A percentile compares a stretch with the other conserved stretches of the same genome.
These are phyloP conservation scores for Channa striata DNA, from an alignment of 2,797 vertebrate species.

Conservation along the genomic window DNA sequence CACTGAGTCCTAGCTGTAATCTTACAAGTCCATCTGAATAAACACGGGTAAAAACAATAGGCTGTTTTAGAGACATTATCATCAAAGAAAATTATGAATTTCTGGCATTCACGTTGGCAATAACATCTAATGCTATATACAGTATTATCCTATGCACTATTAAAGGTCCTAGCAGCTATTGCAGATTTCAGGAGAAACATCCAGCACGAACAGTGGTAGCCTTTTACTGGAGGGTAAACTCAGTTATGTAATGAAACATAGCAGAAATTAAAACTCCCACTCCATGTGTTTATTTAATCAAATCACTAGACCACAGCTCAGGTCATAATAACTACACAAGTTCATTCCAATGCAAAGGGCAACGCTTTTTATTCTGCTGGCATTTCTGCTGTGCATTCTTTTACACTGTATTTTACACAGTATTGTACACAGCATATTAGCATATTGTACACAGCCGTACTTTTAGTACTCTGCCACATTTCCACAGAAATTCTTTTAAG, in stretches of 20 bases:
- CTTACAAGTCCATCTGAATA: slow-evolving; percentile 13
- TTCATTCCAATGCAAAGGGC: slow-evolving; percentile 64
- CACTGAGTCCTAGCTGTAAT: slow-evolving; percentile 20
- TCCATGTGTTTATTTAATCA: slow-evolving; percentile 61
- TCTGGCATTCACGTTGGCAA: slow-evolving; percentile 11
- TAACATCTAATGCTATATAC: neutral
- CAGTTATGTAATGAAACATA: slow-evolving; percentile 38
- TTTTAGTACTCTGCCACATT: neutral
- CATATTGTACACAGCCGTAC: no score
- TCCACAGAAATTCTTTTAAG: neutral
- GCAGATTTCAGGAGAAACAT: neutral
- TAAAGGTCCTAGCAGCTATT: slow-evolving; percentile 1
- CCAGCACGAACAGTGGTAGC: neutral
- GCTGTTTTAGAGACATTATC: slow-evolving; percentile 23
- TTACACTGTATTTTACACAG: slow-evolving; percentile 25
- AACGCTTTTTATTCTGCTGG: slow-evolving; percentile 48
- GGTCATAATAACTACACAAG: slow-evolving; percentile 62
- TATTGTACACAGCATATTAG: neutral
- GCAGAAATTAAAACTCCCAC: slow-evolving; percentile 43
- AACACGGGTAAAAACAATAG: slow-evolving; percentile 30
- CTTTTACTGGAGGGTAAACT: slow-evolving; percentile 27
- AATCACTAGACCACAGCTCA: slow-evolving; percentile 28
- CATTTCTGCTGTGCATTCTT: slow-evolving; percentile 50
- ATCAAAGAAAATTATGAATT: slow-evolving; percentile 17
- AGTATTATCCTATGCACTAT: neutral